Evolutionary conservation across 2,888 invertebrate genomes (phyloP).

Genomic region (Clusia tigrina): DNA sequence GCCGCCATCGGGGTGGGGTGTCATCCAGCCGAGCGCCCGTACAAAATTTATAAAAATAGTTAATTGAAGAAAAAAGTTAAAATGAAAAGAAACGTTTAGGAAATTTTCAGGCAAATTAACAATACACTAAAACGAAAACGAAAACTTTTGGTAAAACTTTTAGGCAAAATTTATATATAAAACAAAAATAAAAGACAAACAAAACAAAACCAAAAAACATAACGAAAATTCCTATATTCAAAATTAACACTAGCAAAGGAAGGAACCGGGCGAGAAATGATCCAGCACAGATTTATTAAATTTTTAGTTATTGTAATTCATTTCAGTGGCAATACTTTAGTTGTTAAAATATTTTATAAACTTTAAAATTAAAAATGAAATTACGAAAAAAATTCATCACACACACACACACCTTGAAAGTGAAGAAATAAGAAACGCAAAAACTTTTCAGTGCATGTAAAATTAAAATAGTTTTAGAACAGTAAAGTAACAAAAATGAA

Average conservation of each 20-base stretch:
- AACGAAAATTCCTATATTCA: slow-evolving; percentile 35
- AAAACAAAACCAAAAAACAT: slow-evolving; percentile 39
- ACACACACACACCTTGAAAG: slow-evolving; percentile 11
- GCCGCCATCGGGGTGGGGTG: slow-evolving; percentile 18
- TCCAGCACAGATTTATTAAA: slow-evolving; percentile 20
- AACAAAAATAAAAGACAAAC: slow-evolving; percentile 34
- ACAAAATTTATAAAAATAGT: slow-evolving; percentile 59
- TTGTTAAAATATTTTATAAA: slow-evolving; percentile 31
- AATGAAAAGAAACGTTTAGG: slow-evolving; percentile 48
- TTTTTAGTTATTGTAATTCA: slow-evolving; percentile 35
- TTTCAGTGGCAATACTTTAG: slow-evolving; percentile 39
- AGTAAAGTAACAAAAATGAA: slow-evolving; percentile 2
- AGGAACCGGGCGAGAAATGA: background rate
- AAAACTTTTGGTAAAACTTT: slow-evolving; percentile 46
- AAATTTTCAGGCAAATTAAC: slow-evolving; percentile 63
- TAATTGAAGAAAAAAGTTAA: slow-evolving; percentile 46
- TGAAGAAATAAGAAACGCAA: slow-evolving; percentile 1
- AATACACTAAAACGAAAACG: slow-evolving; percentile 51
- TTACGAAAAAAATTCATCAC: slow-evolving; percentile 5
- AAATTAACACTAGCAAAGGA: slow-evolving; percentile 31
- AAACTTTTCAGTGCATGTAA: slow-evolving; percentile 27
- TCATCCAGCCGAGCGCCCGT: slow-evolving; percentile 36
- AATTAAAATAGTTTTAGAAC: slow-evolving; percentile 7
- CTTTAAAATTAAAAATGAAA: slow-evolving; percentile 16
- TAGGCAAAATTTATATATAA: slow-evolving; percentile 57